Evolutionary conservation across 1,140 invertebrate genomes (phyloP).

Genomic region (Drosophila tsacasi): DNA sequence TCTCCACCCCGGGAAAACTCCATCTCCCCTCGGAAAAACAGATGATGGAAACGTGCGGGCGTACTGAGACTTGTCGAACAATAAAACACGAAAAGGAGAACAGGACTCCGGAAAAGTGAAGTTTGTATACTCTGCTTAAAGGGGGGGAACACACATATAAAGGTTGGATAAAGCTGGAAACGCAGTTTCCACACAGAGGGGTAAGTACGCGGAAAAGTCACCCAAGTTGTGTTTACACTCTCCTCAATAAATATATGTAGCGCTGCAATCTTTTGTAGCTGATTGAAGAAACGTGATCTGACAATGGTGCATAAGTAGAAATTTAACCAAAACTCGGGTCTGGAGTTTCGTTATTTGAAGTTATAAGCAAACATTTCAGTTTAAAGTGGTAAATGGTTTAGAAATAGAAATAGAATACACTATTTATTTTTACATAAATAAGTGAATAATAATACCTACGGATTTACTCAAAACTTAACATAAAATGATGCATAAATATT

Average conservation of each 20-base stretch:
- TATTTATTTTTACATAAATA: neutral
- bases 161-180: slow-evolving; percentile 30
- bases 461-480: no score
- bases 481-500: no score
- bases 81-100: slow-evolving; percentile 67
- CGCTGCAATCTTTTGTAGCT: slow-evolving; percentile 32
- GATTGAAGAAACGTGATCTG: slow-evolving; percentile 21
- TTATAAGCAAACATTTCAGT: neutral
- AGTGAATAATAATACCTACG: no score
- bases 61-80: slow-evolving; percentile 57
- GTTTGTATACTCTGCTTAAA: slow-evolving; percentile 50
- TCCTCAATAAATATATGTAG: slow-evolving; percentile 27
- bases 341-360: neutral
- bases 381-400: neutral
- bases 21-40: slow-evolving; percentile 17
- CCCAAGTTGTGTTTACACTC: slow-evolving; percentile 27
- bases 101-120: slow-evolving; percentile 40
- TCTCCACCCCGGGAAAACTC: slow-evolving; percentile 1
- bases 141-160: slow-evolving; percentile 7
- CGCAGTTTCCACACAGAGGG: slow-evolving; percentile 8
- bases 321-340: neutral
- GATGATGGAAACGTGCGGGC: slow-evolving; percentile 48
- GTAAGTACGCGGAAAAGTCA: slow-evolving; percentile 38
- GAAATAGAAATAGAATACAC: neutral
- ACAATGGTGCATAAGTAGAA: slow-evolving; percentile 4